Evolutionary conservation across 2,113 vertebrate species (phyloP), one percentile per base, ranked within the genome.

Genomic region (Melanerpes formicivorus): DNA sequence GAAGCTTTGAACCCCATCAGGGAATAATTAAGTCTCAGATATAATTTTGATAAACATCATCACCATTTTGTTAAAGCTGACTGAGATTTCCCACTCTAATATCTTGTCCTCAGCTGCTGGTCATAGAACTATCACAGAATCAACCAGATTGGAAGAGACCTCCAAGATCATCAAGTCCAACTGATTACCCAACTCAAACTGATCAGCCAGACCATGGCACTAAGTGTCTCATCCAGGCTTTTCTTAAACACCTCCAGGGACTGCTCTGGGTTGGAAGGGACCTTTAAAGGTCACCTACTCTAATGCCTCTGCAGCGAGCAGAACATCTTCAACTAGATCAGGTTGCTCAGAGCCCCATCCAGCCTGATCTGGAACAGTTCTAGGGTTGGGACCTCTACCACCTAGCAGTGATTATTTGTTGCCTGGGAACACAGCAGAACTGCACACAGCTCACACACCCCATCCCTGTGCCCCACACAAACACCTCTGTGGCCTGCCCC

Each of bases 401-500:
- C 48, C 48, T 50, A 21, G 7, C 15, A 5, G 48, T 2, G 22
- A 34, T 7, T 19, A 0, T 18, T 23, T 2, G 5, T 50, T 21
- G 6, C 23, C 60, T 10, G 37, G 73, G 55, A 42, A 42, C 48
- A 2, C 55, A 30, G 4, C 17, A 67, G 71, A 34, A 21, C 11
- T 7, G 9, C 72, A n/a, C 12, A 4, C 5, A 75, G 37, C 37
- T 50, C 25, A 2, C 11, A 2, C 1, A 0, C 1, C 16, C 40
- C 50, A 26, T n/a, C 54, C 59, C 44, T 2, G 13, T 9, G 40
- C 32, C 52, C 27, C 58, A 8, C 29, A 16, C 13, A 4, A 15
- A 19, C 66, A 19, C 29, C 21, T 50, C 56, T 4, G 5, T 0
- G 27, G 10, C 34, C 73, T 30, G 21, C 14, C 34, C 52, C 29